Evolutionary conservation across 1,140 invertebrate genomes (phyloP).

Genomic region (Drosophila repletoides): DNA sequence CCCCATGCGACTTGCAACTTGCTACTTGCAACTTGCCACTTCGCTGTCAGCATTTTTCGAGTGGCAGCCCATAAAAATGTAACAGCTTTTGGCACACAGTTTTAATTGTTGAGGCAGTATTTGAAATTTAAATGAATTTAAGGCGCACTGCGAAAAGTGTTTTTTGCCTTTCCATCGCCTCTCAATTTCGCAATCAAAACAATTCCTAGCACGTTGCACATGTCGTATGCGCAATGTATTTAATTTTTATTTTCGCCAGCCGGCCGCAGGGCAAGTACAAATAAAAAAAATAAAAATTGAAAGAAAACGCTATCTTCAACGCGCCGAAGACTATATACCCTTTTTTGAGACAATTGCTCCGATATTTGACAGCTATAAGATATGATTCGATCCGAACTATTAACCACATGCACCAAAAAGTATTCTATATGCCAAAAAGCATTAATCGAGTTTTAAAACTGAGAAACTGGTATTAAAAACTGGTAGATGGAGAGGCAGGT

Average conservation of each 20-base stretch:
- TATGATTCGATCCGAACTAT: too few relatives aligned
- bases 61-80: slow-evolving; percentile 50
- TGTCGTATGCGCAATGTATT: slow-evolving; percentile 42
- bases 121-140: slow-evolving; percentile 64
- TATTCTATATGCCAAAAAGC: too few relatives aligned
- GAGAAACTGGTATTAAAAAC: too few relatives aligned
- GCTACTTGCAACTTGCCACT: slow-evolving; percentile 1
- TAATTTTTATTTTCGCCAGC: slow-evolving; percentile 59
- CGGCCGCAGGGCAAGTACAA: slow-evolving; percentile 5
- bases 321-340: too few relatives aligned
- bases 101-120: slow-evolving; percentile 61
- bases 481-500: too few relatives aligned
- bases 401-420: too few relatives aligned
- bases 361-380: too few relatives aligned
- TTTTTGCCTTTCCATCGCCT: too few relatives aligned
- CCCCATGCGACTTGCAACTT: not conserved
- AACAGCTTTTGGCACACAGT: slow-evolving; percentile 66
- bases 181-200: slow-evolving; percentile 49
- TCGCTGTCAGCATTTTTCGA: slow-evolving; percentile 63
- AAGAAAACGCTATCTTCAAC: too few relatives aligned
- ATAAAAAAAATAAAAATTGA: not conserved
- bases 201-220: slow-evolving; percentile 26
- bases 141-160: slow-evolving; percentile 15
- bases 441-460: too few relatives aligned
- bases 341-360: too few relatives aligned